Base-by-base conservation (phyloP, 2,888 invertebrate genomes). In the Therioaphis trifolii region DNA sequence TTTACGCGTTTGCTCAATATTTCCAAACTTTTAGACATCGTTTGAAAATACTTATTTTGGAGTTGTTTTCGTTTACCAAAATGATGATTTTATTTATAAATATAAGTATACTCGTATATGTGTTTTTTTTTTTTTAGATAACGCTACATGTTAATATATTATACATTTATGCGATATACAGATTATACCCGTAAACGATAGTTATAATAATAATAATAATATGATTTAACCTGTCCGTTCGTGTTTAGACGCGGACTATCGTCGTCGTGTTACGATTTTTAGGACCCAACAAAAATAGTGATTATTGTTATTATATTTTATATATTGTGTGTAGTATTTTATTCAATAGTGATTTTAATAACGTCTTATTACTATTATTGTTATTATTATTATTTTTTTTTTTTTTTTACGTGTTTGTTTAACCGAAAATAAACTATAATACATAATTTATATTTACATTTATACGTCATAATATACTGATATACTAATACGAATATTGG, bases 1-100 rank as follows among this genome's bases (percentile, higher is more conserved):
- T 49, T 27, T 35, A 61, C 27, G 2, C 58, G 43, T 82, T 82
- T 82, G 80, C 80, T 82, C 80, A 82, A 82, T 72, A 63, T 49
- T 69, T 79, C 55, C 71, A 69, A 71, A 71, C 11, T 49, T 66
- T 21, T 68, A 24, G 21, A 78, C 52, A 24, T 66, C 66, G 35
- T 77, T 76, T 43, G 18, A 9, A 40, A 27, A 21, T 35, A 49
- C 29, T 63, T 35, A 15, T 66, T 66, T 77, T 63, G 63, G n/a
- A 63, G 11, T 78, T 35, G 21, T 66, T 78, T 52, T 72, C 24
- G 58, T 82, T 82, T 46, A 49, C 58, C 69, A 82, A 72, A 78
- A 76, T 21, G 52, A 40, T n/a, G n/a, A n/a, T n/a, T n/a, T n/a
- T n/a, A n/a, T 12, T 15, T 15, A 49, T 49, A n/a, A 61, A 14